Percentiles rank a stretch among this genome's conserved stretches.
phyloP scores from a whole-genome alignment of 2,888 invertebrate genomes.

The Tethea ocularis region DNA sequence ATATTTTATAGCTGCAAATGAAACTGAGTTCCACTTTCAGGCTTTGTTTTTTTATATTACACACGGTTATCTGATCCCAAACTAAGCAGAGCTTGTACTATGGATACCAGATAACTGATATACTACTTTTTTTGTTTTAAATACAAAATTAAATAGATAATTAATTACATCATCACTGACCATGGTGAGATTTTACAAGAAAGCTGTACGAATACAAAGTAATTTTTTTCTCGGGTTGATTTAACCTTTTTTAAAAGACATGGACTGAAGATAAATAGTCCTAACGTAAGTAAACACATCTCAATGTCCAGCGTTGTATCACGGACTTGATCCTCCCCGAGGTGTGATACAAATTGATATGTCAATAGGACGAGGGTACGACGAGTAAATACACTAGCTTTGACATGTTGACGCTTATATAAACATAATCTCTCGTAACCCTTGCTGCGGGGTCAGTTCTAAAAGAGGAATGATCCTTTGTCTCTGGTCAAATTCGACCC shows the following conservation, averaged over 20 bases:
- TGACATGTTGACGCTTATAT: constrained; percentile 19
- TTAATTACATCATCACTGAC: no score
- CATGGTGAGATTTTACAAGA: no score
- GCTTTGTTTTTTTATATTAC: no score
- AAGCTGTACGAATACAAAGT: no score
- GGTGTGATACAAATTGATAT: constrained; percentile 35
- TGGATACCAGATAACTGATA: no score
- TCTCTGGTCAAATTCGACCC: neutral
- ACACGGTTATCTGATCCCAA: no score
- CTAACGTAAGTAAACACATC: constrained; percentile 19
- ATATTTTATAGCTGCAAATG: no score
- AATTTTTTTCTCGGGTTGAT: neutral
- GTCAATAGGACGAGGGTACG: constrained; percentile 34
- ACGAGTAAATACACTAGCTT: constrained; percentile 13
- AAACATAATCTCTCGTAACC: constrained; percentile 23
- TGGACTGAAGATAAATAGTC: neutral
- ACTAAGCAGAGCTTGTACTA: no score
- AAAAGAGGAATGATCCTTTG: neutral
- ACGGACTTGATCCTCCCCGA: constrained; percentile 5
- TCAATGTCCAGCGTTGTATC: constrained; percentile 4
- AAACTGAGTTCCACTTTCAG: no score
- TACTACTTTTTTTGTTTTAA: no score
- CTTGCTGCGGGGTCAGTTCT: neutral
- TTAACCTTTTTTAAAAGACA: neutral
- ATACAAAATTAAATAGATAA: no score